These are phyloP conservation scores for Drosophila truncata DNA, from an alignment of 1,140 invertebrate species.

Conservation along the genomic window DNA sequence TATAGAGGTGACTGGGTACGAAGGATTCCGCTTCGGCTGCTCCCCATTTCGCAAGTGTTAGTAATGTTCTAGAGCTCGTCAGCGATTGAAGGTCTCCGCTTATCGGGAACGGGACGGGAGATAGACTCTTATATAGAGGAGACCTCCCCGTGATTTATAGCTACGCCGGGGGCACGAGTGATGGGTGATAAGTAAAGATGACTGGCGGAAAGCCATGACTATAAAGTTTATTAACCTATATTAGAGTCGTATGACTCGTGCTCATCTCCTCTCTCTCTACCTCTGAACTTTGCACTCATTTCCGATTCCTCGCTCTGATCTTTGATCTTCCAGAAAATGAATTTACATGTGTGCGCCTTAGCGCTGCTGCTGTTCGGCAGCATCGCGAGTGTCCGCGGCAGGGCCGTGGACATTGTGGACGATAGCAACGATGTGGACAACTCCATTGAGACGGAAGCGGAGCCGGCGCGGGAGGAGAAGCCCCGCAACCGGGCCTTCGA, in stretches of 20 bases:
- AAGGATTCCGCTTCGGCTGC: constrained; percentile 9
- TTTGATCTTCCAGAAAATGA: constrained; percentile 81
- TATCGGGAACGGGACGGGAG: constrained; percentile 31
- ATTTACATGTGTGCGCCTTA: constrained; percentile 81
- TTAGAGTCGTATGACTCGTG: constrained; percentile 48
- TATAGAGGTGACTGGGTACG: not conserved
- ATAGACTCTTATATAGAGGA: constrained; percentile 3
- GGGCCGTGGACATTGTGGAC: constrained; percentile 76
- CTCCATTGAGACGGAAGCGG: constrained; percentile 68
- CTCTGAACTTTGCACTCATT: constrained; percentile 37
- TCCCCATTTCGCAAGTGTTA: constrained; percentile 41
- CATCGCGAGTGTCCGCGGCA: constrained; percentile 57
- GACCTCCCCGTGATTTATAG: constrained; percentile 39
- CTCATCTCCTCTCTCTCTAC: too few relatives aligned
- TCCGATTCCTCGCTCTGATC: not conserved
- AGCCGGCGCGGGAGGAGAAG: constrained; percentile 40
- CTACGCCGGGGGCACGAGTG: constrained; percentile 11
- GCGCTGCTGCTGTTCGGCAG: constrained; percentile 78
- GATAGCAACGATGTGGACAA: constrained; percentile 79
- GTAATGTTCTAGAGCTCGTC: constrained; percentile 40
- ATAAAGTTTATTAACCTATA: constrained; percentile 76
- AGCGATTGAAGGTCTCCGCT: constrained; percentile 33
- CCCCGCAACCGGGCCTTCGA: constrained; percentile 56
- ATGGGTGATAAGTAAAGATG: constrained; percentile 27
- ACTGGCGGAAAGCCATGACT: constrained; percentile 27